A percentile compares a stretch with the other conserved stretches of the same genome.
Evolutionary conservation across 2,888 invertebrate species (phyloP).

Genomic region (Aplocera efformata): DNA sequence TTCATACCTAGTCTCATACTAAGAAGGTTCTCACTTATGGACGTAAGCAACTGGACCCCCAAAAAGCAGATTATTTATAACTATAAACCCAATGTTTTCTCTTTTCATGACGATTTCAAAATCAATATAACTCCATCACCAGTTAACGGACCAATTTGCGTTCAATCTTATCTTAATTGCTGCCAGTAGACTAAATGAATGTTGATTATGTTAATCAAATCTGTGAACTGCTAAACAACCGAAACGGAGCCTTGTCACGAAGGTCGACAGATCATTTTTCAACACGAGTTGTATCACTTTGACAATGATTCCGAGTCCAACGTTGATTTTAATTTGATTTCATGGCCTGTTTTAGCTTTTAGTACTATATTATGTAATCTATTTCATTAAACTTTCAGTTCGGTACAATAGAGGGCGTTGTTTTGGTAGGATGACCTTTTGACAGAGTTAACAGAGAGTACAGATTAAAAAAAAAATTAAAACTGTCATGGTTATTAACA

Average conservation of each 20-base stretch:
- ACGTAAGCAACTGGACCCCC: too few relatives aligned
- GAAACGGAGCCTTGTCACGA: not conserved
- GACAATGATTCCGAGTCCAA: slow-evolving; percentile 21
- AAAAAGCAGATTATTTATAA: too few relatives aligned
- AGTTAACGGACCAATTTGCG: slow-evolving; percentile 4
- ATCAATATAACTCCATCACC: slow-evolving; percentile 7
- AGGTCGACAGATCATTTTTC: slow-evolving; percentile 1
- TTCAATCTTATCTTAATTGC: slow-evolving; percentile 9
- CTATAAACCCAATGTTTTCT: not conserved
- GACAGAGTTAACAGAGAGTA: too few relatives aligned
- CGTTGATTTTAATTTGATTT: slow-evolving; percentile 27
- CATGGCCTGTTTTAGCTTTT: slow-evolving; percentile 20
- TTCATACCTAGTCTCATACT: too few relatives aligned
- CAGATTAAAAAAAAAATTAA: too few relatives aligned
- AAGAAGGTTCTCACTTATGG: too few relatives aligned
- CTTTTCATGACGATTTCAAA: slow-evolving; percentile 6
- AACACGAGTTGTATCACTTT: slow-evolving; percentile 1
- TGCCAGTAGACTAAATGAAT: slow-evolving; percentile 10
- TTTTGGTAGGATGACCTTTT: too few relatives aligned
- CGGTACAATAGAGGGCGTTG: too few relatives aligned
- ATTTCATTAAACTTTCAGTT: slow-evolving; percentile 25
- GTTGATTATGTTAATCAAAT: slow-evolving; percentile 16
- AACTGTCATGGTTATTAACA: too few relatives aligned
- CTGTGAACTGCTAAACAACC: not conserved
- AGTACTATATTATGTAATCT: slow-evolving; percentile 24